A percentile compares a stretch with the other conserved stretches of the same genome.
Conservation (phyloP, 2,797 vertebrate species). For the Brachymystax lenok region DNA sequence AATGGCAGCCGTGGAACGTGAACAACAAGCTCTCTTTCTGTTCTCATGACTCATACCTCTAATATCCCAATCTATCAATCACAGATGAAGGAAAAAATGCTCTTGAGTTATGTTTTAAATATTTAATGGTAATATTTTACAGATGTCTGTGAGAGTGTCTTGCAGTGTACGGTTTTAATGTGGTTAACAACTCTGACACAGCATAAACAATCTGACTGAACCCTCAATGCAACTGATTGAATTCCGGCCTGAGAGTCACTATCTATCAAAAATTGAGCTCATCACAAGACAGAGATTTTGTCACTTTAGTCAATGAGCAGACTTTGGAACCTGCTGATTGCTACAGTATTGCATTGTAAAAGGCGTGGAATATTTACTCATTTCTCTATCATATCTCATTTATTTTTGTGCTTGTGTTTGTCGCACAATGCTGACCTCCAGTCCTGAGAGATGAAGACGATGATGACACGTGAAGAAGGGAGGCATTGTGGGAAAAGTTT, state of each 20-base stretch:
- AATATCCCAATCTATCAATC: constrained; percentile 56
- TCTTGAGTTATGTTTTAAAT: neutral
- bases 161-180: constrained; percentile 42
- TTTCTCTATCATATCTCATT: constrained; percentile 75
- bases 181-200: constrained; percentile 3
- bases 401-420: constrained; percentile 77
- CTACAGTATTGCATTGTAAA: constrained; percentile 82
- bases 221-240: neutral
- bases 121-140: neutral
- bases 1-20: constrained; percentile 75
- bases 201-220: neutral
- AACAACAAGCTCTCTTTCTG: constrained; percentile 82
- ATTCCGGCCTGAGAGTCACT: constrained; percentile 42
- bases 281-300: constrained; percentile 75
- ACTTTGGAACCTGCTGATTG: constrained; percentile 84
- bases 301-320: constrained; percentile 80
- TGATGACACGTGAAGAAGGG: constrained; percentile 42
- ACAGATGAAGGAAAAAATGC: neutral
- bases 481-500: constrained; percentile 49
- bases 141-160: neutral
- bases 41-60: constrained; percentile 84
- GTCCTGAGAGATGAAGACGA: constrained; percentile 6
- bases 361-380: constrained; percentile 77
- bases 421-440: constrained; percentile 67
- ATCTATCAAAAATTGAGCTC: constrained; percentile 72